A percentile compares a stretch with the other conserved stretches of the same genome.
phyloP scores from a whole-genome alignment of 2,797 vertebrate genomes.

The Gymnocypris eckloni region DNA sequence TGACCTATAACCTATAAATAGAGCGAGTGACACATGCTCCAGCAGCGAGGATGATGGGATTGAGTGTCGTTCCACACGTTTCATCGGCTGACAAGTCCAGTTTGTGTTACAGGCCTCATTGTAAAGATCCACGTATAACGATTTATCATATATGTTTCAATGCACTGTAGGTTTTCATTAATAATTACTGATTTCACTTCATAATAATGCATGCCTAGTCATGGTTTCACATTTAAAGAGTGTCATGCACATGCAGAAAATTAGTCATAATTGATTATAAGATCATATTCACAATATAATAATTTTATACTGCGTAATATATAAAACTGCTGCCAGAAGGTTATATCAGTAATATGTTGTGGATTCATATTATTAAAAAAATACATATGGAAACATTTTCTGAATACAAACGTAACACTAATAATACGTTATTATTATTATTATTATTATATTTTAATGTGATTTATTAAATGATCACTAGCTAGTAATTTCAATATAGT shows the following conservation, averaged over 20 bases:
- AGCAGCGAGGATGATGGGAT: conserved; percentile 51
- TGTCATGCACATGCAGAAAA: background rate
- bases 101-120: background rate
- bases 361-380: background rate
- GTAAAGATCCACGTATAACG: background rate
- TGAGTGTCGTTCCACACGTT: conserved; percentile 29
- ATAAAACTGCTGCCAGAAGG: background rate
- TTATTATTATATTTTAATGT: too few relatives aligned
- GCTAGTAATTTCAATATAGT: background rate
- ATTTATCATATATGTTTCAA: background rate
- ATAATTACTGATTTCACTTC: background rate
- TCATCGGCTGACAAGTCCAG: conserved; percentile 30
- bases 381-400: too few relatives aligned
- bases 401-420: too few relatives aligned
- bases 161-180: background rate
- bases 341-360: background rate
- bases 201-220: background rate
- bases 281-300: background rate
- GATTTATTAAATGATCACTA: background rate
- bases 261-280: background rate
- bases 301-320: background rate
- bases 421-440: too few relatives aligned
- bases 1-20: conserved; percentile 77
- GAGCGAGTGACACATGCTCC: conserved; percentile 53
- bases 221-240: background rate